Conservation (phyloP, 2,113 vertebrate species). For the Ceratotherium simum region DNA sequence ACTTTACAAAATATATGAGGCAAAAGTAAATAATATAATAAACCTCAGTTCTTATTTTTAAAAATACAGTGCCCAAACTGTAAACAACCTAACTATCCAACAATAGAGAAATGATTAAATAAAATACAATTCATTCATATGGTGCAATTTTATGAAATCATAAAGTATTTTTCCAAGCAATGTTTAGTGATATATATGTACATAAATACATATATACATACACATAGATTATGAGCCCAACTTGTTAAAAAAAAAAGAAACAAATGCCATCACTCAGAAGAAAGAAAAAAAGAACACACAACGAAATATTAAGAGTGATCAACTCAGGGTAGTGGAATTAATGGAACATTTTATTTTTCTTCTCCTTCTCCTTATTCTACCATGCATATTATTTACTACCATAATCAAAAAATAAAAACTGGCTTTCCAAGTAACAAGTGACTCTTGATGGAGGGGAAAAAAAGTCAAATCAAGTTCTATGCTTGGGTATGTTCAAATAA, state of each 20-base stretch:
- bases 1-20: not conserved
- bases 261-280: not conserved
- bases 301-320: not conserved
- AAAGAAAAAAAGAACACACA: not conserved
- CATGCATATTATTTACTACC: not conserved
- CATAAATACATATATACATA: no score
- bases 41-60: not conserved
- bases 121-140: not conserved
- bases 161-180: not conserved
- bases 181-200: not conserved
- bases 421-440: not conserved
- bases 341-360: not conserved
- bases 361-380: not conserved
- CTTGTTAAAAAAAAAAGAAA: not conserved
- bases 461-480: not conserved
- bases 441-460: not conserved
- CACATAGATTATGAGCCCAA: not conserved
- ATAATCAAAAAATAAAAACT: not conserved
- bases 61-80: not conserved
- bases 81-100: not conserved
- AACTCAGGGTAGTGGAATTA: not conserved
- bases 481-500: not conserved
- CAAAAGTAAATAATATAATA: not conserved
- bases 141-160: not conserved
- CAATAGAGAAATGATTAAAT: not conserved